These are phyloP conservation scores for Geophilus truncorum DNA, from an alignment of 2,888 invertebrate genomes.

Conservation along the genomic window DNA sequence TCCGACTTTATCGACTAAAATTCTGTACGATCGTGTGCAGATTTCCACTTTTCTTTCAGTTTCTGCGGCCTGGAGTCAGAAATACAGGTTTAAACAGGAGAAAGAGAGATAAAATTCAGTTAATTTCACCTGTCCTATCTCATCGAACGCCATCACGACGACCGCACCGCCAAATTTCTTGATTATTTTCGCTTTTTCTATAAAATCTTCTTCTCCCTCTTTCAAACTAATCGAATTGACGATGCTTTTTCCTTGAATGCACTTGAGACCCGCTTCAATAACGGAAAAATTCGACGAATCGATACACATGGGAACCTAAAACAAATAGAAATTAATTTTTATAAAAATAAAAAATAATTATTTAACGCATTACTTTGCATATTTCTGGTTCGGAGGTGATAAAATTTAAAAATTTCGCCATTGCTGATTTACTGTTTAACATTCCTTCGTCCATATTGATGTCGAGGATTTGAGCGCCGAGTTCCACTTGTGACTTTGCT, in stretches of 20 bases:
- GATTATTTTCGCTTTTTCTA: conserved; percentile 53
- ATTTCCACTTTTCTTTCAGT: conserved; percentile 54
- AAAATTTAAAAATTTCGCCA: conserved; percentile 56
- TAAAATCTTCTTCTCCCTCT: conserved; percentile 56
- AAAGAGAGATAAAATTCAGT: conserved; percentile 3
- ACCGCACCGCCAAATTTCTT: conserved; percentile 55
- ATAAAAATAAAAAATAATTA: neutral
- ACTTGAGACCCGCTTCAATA: conserved; percentile 56
- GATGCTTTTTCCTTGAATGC: conserved; percentile 56
- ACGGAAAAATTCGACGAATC: conserved; percentile 58
- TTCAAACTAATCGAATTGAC: conserved; percentile 59
- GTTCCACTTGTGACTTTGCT: conserved; percentile 56
- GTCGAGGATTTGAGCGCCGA: conserved; percentile 57
- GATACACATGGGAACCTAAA: conserved; percentile 55
- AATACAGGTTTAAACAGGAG: neutral
- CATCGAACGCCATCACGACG: conserved; percentile 60
- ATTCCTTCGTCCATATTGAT: conserved; percentile 59
- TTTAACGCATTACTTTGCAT: conserved; percentile 50
- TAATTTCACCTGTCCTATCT: conserved; percentile 53
- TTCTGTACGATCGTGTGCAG: conserved; percentile 54
- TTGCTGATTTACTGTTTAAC: conserved; percentile 54
- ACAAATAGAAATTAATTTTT: neutral
- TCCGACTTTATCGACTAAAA: conserved; percentile 53
- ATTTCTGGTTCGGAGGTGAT: conserved; percentile 57
- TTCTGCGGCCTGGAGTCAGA: conserved; percentile 51